phyloP scores from a whole-genome alignment of 2,888 invertebrate genomes.

The Xylophagus ater region DNA sequence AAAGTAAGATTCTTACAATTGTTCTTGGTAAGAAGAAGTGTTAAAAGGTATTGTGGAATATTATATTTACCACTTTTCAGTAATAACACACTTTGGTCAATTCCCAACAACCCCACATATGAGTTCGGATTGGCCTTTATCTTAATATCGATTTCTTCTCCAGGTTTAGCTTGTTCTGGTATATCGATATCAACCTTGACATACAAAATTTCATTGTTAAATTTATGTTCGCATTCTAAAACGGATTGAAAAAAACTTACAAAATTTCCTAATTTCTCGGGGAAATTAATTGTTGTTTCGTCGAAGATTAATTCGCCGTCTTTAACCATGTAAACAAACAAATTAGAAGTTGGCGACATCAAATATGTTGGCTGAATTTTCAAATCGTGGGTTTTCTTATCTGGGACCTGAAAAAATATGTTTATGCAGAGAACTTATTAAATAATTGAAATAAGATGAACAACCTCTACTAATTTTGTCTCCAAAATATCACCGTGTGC shows the following conservation, averaged over 20 bases:
- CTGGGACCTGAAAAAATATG: too few species aligned
- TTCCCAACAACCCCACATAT: slow-evolving; percentile 67
- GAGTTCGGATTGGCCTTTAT: slow-evolving; percentile 73
- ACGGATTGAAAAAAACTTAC: slow-evolving; percentile 40
- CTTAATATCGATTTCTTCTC: slow-evolving; percentile 61
- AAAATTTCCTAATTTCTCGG: slow-evolving; percentile 63
- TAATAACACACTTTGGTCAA: slow-evolving; percentile 62
- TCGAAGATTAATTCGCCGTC: slow-evolving; percentile 70
- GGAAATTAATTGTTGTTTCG: slow-evolving; percentile 66
- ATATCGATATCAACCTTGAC: slow-evolving; percentile 54
- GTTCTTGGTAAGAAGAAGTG: too few species aligned
- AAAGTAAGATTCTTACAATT: too few species aligned
- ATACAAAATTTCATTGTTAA: background rate
- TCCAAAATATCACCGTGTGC: slow-evolving; percentile 76
- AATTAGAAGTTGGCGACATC: slow-evolving; percentile 67
- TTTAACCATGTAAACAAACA: slow-evolving; percentile 64
- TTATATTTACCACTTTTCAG: slow-evolving; percentile 62
- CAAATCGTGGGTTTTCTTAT: too few species aligned
- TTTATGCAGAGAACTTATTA: slow-evolving; percentile 41
- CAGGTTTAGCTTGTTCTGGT: slow-evolving; percentile 58
- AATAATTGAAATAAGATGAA: slow-evolving; percentile 16
- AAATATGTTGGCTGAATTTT: slow-evolving; percentile 56
- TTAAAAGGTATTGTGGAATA: too few species aligned
- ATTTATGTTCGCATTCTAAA: background rate
- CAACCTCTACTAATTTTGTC: slow-evolving; percentile 57